Conservation (phyloP, 2,113 vertebrate species). For the Haplotaxodon microlepis region DNA sequence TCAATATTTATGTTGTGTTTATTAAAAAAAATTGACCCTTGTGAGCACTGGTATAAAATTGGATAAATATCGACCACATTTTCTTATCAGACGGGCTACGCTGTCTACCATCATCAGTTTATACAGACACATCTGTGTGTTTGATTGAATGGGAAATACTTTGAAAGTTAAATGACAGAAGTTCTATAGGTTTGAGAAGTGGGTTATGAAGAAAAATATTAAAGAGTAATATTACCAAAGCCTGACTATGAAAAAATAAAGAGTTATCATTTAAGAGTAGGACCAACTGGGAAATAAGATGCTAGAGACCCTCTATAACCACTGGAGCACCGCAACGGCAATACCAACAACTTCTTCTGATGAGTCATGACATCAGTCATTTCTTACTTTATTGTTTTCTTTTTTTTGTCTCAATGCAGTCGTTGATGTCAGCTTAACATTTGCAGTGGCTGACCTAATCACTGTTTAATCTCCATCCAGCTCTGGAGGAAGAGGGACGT, state of each 20-base stretch:
- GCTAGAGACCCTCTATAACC: not conserved
- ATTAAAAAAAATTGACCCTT: not conserved
- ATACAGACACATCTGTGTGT: not conserved
- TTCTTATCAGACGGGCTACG: not conserved
- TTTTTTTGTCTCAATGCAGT: not conserved
- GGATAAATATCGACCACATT: not conserved
- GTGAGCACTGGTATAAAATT: not conserved
- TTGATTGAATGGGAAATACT: not conserved
- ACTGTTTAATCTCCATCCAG: not conserved
- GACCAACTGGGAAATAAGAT: not conserved
- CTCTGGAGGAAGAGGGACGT: not conserved
- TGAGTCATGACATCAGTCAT: not conserved
- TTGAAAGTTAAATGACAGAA: not conserved
- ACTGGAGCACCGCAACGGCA: not conserved
- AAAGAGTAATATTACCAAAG: not conserved
- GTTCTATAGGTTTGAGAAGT: not conserved
- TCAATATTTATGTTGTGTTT: not conserved
- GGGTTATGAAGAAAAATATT: not conserved
- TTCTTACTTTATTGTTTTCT: not conserved
- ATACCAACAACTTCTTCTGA: not conserved
- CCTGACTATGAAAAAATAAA: not conserved
- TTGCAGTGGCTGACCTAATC: not conserved
- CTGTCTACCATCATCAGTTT: not conserved
- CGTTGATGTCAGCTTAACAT: not conserved
- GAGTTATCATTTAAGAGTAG: not conserved